A percentile compares a stretch with the other conserved stretches of the same genome.
These are phyloP conservation scores for Xestia rhomboidea DNA, from an alignment of 2,888 invertebrate genomes.

Conservation along the genomic window DNA sequence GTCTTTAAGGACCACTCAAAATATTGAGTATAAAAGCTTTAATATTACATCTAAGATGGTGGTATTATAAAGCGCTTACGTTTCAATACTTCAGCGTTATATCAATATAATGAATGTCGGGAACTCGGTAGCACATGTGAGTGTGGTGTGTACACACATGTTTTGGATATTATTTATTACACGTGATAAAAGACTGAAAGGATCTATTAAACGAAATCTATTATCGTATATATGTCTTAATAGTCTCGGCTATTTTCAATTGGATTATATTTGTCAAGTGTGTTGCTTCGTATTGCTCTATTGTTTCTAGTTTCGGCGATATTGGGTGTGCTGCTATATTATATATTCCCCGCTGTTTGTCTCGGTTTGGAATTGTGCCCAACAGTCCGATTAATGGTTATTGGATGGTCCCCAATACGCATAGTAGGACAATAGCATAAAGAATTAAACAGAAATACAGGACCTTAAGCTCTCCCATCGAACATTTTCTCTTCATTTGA, in stretches of 20 bases:
- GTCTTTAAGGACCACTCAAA: constrained; percentile 23
- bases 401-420: not conserved
- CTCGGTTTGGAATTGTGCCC: constrained; percentile 4
- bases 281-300: constrained; percentile 2
- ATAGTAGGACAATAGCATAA: not conserved
- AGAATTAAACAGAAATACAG: not conserved
- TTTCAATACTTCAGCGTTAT: constrained; percentile 53
- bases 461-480: too few species aligned
- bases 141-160: constrained; percentile 53
- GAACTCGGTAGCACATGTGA: constrained; percentile 53
- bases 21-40: constrained; percentile 12
- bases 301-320: not conserved
- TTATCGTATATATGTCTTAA: constrained; percentile 27
- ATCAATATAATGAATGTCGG: constrained; percentile 55
- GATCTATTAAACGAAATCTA: constrained; percentile 47
- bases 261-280: constrained; percentile 7
- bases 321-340: not conserved
- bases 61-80: constrained; percentile 46
- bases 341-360: not conserved
- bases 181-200: constrained; percentile 48
- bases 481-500: not conserved
- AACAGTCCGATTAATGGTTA: not conserved
- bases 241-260: constrained; percentile 15
- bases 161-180: constrained; percentile 59
- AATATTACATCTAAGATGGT: constrained; percentile 33